These are phyloP conservation scores for Apamea sordens DNA, from an alignment of 2,888 invertebrate genomes.

Conservation along the genomic window DNA sequence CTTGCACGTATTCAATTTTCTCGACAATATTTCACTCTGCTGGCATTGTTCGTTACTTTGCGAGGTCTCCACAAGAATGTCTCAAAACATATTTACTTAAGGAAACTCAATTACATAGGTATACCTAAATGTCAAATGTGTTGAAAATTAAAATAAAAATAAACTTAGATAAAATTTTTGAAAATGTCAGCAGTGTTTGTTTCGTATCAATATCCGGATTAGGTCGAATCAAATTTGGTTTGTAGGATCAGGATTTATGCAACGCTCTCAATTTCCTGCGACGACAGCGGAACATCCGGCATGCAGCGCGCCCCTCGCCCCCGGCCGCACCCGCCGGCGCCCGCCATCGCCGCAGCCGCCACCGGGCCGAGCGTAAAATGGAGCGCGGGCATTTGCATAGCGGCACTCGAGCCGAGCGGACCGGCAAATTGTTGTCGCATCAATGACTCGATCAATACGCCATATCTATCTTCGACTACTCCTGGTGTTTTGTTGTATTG, in stretches of 20 bases:
- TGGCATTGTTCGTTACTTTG: conserved; percentile 78
- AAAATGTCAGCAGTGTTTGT: conserved; percentile 83
- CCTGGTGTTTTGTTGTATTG: conserved; percentile 49
- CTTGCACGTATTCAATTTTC: conserved; percentile 87
- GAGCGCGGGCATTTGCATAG: conserved; percentile 89
- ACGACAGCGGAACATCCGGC: conserved; percentile 88
- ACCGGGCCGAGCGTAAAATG: conserved; percentile 85
- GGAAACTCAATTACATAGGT: conserved; percentile 75
- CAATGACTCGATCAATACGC: conserved; percentile 87
- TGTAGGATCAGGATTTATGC: conserved; percentile 89
- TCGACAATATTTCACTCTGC: conserved; percentile 84
- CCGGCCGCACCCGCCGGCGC: conserved; percentile 62
- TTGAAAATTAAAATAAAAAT: conserved; percentile 39
- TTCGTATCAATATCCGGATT: conserved; percentile 90
- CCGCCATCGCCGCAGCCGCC: conserved; percentile 69
- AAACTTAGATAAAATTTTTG: conserved; percentile 62
- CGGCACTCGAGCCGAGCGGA: conserved; percentile 85
- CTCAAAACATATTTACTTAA: conserved; percentile 76
- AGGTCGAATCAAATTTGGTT: conserved; percentile 89
- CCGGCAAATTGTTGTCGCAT: conserved; percentile 89
- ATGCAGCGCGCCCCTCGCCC: conserved; percentile 73
- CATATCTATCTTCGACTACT: conserved; percentile 76
- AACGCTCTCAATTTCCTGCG: conserved; percentile 90
- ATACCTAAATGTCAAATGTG: conserved; percentile 62
- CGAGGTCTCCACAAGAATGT: conserved; percentile 74